Evolutionary conservation across 2,797 vertebrate genomes (phyloP), one percentile per base, ranked within the genome.

Genomic region (Propithecus deckenii): DNA sequence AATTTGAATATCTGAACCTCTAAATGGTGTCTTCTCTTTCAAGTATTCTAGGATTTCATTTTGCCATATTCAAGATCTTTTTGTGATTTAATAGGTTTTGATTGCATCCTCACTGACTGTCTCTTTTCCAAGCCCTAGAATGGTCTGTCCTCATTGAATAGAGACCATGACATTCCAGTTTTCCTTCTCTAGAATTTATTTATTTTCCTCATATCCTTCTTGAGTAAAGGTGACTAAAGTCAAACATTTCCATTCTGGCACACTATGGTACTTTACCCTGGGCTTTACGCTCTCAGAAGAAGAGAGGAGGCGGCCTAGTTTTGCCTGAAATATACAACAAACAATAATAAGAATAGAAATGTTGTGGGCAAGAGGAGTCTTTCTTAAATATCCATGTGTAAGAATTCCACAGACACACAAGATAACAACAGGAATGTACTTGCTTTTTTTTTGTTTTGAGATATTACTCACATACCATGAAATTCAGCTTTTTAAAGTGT

Each of bases 361-460:
- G 23, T 41, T 52, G 30, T 65, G 61, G 83, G 41, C 50, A 89
- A 88, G 43, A 52, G 38, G 25, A 55, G 23, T 67, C 48, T 61
- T 91, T 65, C 75, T 95, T 72, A 80, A 90, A 15, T 71, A 25
- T 72, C 52, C 32, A 4, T 30, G 55, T 76, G 28, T 81, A 84
- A 92, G n/a, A 86, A 84, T 76, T 41, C n/a, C 48, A 90, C n/a
- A 50, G 52, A 76, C 17, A 76, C 12, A 35, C 9, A 50, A 50
- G 61, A 41, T 43, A 85, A 79, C 84, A 69, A 28, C 13, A 59
- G 18, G 35, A 80, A 63, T 93, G 59, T 6, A 89, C 32, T 57
- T 80, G 8, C 14, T 52, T 55, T 89, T 30, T 87, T 90, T 83
- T 87, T 79, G 25, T 86, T 92, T 91, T 72, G 80, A 89, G n/a